Evolutionary conservation across 2,797 vertebrate genomes (phyloP).

Genomic region (Chelmon rostratus): DNA sequence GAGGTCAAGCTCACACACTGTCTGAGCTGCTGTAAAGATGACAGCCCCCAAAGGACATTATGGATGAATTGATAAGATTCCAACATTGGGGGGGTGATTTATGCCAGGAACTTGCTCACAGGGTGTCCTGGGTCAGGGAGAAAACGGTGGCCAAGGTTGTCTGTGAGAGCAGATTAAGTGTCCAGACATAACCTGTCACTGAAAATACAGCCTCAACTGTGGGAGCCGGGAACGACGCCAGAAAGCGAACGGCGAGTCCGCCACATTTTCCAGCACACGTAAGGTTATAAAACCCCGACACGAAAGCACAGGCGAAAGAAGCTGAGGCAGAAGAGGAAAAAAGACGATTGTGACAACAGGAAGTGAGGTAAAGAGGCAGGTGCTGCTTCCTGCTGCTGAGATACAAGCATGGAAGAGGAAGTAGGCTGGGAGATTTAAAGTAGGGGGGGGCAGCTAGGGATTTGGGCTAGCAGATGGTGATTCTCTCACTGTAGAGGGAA

Average conservation of each 20-base stretch:
- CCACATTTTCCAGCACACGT: slow-evolving; percentile 39
- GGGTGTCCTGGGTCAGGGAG: slow-evolving; percentile 71
- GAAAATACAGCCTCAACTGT: slow-evolving; percentile 64
- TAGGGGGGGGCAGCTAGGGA: slow-evolving; percentile 40
- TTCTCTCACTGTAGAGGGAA: slow-evolving; percentile 71
- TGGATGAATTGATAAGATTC: slow-evolving; percentile 76
- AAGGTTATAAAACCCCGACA: slow-evolving; percentile 8
- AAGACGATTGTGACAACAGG: slow-evolving; percentile 58
- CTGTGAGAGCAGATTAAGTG: slow-evolving; percentile 74
- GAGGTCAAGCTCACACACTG: slow-evolving; percentile 69
- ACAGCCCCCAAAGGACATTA: slow-evolving; percentile 71
- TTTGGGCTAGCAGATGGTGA: slow-evolving; percentile 75
- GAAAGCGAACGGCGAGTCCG: slow-evolving; percentile 40
- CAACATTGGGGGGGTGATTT: slow-evolving; percentile 58
- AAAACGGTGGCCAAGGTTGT: slow-evolving; percentile 76
- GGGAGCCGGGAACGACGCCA: slow-evolving; percentile 54
- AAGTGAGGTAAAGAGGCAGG: slow-evolving; percentile 77
- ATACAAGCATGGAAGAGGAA: slow-evolving; percentile 59
- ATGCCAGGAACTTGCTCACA: slow-evolving; percentile 68
- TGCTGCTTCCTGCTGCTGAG: slow-evolving; percentile 73
- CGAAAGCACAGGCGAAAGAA: slow-evolving; percentile 4
- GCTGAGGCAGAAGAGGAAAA: background rate
- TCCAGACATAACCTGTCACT: slow-evolving; percentile 65
- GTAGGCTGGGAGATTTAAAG: slow-evolving; percentile 51
- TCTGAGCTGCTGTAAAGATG: slow-evolving; percentile 74